phyloP scores from a whole-genome alignment of 2,113 vertebrate genomes.

The Hippocampus mohnikei region DNA sequence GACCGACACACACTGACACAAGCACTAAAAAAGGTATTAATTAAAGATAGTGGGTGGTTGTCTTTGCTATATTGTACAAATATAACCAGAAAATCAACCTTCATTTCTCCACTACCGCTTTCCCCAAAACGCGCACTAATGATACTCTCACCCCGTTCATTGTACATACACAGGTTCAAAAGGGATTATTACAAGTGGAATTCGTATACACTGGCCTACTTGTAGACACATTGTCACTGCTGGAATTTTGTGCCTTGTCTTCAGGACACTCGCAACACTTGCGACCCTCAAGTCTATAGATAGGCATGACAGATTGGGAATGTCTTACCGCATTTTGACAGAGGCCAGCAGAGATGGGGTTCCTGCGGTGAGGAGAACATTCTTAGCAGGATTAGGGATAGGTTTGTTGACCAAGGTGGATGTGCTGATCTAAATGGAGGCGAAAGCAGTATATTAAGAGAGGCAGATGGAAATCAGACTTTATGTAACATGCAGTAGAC shows the following conservation, averaged over 20 bases:
- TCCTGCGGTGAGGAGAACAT: slow-evolving; percentile 55
- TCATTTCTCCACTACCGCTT: background rate
- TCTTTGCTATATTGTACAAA: background rate
- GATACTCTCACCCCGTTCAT: background rate
- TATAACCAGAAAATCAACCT: background rate
- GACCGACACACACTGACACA: slow-evolving; percentile 25
- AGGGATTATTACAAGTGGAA: background rate
- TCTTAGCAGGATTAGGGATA: slow-evolving; percentile 56
- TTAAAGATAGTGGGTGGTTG: background rate
- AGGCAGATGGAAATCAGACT: slow-evolving; percentile 9
- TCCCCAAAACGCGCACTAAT: background rate
- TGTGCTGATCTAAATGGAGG: slow-evolving; percentile 24
- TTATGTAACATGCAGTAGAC: slow-evolving; percentile 27
- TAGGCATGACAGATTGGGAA: slow-evolving; percentile 24
- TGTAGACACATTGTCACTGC: background rate
- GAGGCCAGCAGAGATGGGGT: slow-evolving; percentile 33
- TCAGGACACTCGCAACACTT: slow-evolving; percentile 9
- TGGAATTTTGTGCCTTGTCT: background rate
- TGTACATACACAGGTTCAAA: background rate
- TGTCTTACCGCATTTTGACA: slow-evolving; percentile 33
- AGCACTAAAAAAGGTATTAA: slow-evolving; percentile 4
- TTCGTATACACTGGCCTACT: background rate
- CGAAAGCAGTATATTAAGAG: slow-evolving; percentile 23
- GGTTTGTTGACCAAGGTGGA: slow-evolving; percentile 56
- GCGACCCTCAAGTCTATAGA: slow-evolving; percentile 31